A percentile compares a stretch with the other conserved stretches of the same genome.
Evolutionary conservation across 2,888 invertebrate genomes (phyloP).

Genomic region (Ypsolopha sequella): DNA sequence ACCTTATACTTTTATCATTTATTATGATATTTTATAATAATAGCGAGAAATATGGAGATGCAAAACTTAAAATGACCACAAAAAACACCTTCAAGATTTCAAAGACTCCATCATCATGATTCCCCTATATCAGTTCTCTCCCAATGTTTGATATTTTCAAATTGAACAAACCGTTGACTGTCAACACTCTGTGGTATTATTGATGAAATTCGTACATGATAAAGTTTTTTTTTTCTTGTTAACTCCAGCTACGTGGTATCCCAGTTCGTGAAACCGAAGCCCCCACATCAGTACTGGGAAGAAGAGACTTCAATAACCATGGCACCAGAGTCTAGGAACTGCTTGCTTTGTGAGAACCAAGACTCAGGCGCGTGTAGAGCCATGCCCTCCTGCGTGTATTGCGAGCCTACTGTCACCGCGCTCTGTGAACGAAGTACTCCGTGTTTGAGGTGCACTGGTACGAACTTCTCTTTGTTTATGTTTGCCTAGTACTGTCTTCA

Average conservation of each 20-base stretch:
- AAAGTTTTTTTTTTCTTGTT: background rate
- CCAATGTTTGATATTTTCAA: no score
- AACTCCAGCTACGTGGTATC: conserved; percentile 46
- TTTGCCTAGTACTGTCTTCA: background rate
- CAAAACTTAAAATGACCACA: no score
- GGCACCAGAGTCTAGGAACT: conserved; percentile 54
- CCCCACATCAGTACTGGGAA: conserved; percentile 60
- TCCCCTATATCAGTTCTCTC: no score
- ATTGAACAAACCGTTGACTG: no score
- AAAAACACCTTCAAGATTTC: no score
- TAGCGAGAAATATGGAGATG: no score
- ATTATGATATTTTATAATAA: no score
- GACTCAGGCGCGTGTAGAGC: conserved; percentile 55
- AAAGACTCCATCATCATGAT: no score
- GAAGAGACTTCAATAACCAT: conserved; percentile 49
- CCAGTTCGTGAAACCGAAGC: conserved; percentile 52
- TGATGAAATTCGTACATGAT: background rate
- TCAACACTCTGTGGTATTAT: no score
- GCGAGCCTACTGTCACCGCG: conserved; percentile 57
- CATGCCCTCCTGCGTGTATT: conserved; percentile 60
- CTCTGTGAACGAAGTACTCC: conserved; percentile 54
- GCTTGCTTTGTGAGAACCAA: conserved; percentile 45
- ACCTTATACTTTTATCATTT: no score
- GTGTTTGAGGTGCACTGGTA: conserved; percentile 52
- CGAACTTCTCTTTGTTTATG: conserved; percentile 31